Conservation (phyloP, 2,113 vertebrate species). For the Myxocyprinus asiaticus region DNA sequence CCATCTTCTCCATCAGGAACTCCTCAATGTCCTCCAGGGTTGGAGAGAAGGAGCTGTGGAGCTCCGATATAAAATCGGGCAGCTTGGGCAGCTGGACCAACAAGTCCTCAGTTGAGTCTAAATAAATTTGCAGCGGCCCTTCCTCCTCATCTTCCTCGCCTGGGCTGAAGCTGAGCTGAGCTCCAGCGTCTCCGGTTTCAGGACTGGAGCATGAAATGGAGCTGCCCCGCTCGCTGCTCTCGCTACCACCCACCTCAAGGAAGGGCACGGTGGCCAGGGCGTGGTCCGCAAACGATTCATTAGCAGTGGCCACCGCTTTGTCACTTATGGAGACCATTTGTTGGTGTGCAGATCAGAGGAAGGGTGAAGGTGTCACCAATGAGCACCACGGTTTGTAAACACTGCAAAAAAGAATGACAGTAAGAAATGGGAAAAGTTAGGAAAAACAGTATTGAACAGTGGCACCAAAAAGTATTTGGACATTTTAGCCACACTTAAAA, state of each 20-base stretch:
- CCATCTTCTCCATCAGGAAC: constrained; percentile 84
- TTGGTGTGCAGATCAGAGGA: constrained; percentile 54
- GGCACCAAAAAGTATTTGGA: no score
- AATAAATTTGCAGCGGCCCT: constrained; percentile 59
- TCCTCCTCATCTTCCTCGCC: constrained; percentile 67
- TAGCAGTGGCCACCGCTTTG: constrained; percentile 71
- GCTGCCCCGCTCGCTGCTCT: constrained; percentile 57
- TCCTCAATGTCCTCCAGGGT: constrained; percentile 90
- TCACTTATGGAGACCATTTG: constrained; percentile 86
- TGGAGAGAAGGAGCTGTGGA: constrained; percentile 77
- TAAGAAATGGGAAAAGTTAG: not conserved
- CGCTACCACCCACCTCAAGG: constrained; percentile 51
- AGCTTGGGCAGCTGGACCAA: constrained; percentile 61
- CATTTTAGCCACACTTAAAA: no score
- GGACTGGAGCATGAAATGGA: constrained; percentile 68
- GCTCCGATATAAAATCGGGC: constrained; percentile 74
- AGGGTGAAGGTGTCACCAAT: constrained; percentile 26
- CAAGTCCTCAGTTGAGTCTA: constrained; percentile 40
- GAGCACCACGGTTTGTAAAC: constrained; percentile 5
- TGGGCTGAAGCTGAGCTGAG: constrained; percentile 59
- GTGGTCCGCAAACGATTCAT: constrained; percentile 69
- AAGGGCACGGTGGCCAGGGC: constrained; percentile 62
- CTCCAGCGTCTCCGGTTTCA: constrained; percentile 50
- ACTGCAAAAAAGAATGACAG: constrained; percentile 48
- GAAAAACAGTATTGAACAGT: no score